Base-by-base conservation (phyloP, 2,888 invertebrate species). In the Melanotus villosus region DNA sequence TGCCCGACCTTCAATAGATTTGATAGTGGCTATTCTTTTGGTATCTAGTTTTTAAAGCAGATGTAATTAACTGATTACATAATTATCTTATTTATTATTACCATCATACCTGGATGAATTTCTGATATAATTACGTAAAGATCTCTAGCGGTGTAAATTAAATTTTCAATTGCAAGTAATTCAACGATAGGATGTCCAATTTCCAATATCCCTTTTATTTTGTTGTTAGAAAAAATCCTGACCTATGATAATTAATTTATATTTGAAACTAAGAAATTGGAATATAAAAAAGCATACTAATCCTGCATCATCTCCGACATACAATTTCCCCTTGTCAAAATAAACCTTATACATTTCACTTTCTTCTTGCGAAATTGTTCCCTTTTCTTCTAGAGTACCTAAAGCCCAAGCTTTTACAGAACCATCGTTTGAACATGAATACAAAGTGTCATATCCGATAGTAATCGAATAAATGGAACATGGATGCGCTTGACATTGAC, bases 151-250 rank as follows among this genome's bases (percentile, higher is more conserved):
- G 91, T 89, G 77, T 88, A 89, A 68, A 92, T 79, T 59, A 85
- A 84, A 32, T 88, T 88, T 12, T 85, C 85, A 34, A 84, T 81
- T n/a, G 88, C 84, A 56, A 85, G 81, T 70, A 92, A 81, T 77
- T 89, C 90, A 82, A 90, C 90, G 1, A 91, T 88, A 82, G 91
- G 90, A 81, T 92, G 91, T 65, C 89, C 77, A 21, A 89, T 85
- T 72, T 86, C 86, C 76, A 88, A 88, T 62, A 79, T 82, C 5
- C 88, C 88, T 74, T 87, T 86, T 43, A 86, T 79, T 57, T 78
- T 80, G 58, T 88, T 85, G 69, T 89, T 85, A 80, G 89, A 86
- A 79, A 86, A 90, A 16, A 90, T 83, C 47, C 84, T 82, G 9
- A 91, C 85, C 90, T 90, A 75, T n/a, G 7, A 26, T 7, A 26